These are phyloP conservation scores for Ferdinandea cuprea DNA, from an alignment of 2,888 invertebrate genomes.

Conservation along the genomic window DNA sequence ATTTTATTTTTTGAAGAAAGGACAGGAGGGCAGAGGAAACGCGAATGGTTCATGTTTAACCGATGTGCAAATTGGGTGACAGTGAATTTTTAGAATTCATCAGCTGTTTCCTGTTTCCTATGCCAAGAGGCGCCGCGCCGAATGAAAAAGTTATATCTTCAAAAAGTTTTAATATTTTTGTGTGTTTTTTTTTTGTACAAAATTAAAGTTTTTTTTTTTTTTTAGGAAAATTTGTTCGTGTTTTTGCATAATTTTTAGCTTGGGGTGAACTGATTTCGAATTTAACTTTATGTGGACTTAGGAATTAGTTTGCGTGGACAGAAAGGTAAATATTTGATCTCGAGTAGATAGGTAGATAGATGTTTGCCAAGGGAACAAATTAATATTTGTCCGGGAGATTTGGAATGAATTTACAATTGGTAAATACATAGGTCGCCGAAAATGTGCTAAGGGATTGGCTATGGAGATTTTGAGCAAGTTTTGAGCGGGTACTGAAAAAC, in stretches of 20 bases:
- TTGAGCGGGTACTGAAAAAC: too few relatives aligned
- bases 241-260: conserved; percentile 14
- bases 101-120: conserved; percentile 60
- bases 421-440: too few relatives aligned
- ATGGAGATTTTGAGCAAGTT: too few relatives aligned
- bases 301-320: conserved; percentile 33
- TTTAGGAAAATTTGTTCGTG: too few relatives aligned
- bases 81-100: conserved; percentile 67
- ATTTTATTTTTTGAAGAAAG: too few relatives aligned
- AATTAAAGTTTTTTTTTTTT: conserved; percentile 61
- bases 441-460: too few relatives aligned
- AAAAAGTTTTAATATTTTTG: conserved; percentile 30
- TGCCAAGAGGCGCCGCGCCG: not conserved
- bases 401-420: not conserved
- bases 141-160: conserved; percentile 39
- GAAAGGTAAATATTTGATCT: conserved; percentile 23
- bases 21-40: not conserved
- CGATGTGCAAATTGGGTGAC: conserved; percentile 66
- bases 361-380: too few relatives aligned
- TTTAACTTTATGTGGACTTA: conserved; percentile 19
- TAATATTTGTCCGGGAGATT: too few relatives aligned
- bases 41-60: conserved; percentile 49
- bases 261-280: conserved; percentile 4
- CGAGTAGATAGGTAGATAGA: too few relatives aligned
- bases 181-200: conserved; percentile 55